phyloP scores from a whole-genome alignment of 2,888 invertebrate species.

The Aplocera efformata region DNA sequence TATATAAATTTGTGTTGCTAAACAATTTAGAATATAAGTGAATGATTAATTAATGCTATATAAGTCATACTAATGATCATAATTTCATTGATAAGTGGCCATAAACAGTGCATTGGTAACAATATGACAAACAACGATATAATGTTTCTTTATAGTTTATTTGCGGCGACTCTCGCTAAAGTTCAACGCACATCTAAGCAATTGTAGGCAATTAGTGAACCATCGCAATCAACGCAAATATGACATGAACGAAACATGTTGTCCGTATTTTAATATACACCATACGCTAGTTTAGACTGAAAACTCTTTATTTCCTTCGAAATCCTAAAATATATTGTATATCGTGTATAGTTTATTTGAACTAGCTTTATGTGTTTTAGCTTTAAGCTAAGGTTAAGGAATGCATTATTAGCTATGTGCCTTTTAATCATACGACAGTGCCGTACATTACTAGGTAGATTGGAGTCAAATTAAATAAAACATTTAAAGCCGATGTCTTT shows the following conservation, averaged over 20 bases:
- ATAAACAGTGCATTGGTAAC: conserved; percentile 42
- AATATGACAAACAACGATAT: conserved; percentile 33
- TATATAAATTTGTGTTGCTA: conserved; percentile 6
- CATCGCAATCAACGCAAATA: conserved; percentile 59
- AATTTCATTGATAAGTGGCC: conserved; percentile 42
- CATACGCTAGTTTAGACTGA: too few species aligned
- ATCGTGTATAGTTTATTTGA: too few species aligned
- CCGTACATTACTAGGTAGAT: too few species aligned
- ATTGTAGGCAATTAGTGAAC: conserved; percentile 73
- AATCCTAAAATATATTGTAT: too few species aligned
- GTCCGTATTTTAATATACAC: conserved; percentile 1
- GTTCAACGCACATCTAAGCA: conserved; percentile 75
- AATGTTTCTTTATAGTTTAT: conserved; percentile 40
- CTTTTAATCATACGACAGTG: too few species aligned
- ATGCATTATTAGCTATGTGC: too few species aligned
- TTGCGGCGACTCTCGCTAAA: conserved; percentile 51
- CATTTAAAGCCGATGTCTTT: too few species aligned
- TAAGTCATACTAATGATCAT: conserved; percentile 14
- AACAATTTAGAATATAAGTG: conserved; percentile 15
- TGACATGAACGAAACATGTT: conserved; percentile 62
- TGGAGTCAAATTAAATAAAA: too few species aligned
- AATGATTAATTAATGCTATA: conserved; percentile 9
- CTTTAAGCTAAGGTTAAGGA: too few species aligned
- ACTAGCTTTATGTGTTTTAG: too few species aligned
- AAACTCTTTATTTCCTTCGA: too few species aligned